A percentile compares a stretch with the other conserved stretches of the same genome.
phyloP scores from a whole-genome alignment of 2,113 vertebrate genomes.

The Dinomys branickii region DNA sequence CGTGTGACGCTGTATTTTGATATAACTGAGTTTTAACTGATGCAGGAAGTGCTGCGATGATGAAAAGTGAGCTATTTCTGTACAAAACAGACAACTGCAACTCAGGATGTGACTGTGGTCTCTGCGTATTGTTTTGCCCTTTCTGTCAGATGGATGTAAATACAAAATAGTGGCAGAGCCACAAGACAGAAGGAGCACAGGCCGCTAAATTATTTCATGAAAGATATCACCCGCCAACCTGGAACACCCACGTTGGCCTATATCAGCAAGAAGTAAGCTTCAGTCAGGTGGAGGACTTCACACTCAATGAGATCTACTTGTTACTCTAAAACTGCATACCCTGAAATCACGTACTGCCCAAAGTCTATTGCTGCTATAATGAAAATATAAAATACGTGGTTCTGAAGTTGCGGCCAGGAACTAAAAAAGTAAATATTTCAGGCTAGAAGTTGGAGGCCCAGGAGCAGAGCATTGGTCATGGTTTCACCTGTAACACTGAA shows the following conservation, averaged over 20 bases:
- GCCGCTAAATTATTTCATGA: not conserved
- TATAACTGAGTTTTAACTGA: not conserved
- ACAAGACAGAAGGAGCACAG: not conserved
- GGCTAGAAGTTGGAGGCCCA: not conserved
- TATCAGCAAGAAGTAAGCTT: not conserved
- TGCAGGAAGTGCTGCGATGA: not conserved
- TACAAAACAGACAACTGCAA: not conserved
- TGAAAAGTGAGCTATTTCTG: not conserved
- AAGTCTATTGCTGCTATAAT: not conserved
- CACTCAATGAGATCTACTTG: not conserved
- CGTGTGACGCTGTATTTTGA: not conserved
- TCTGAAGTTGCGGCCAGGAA: not conserved
- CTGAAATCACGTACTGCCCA: not conserved
- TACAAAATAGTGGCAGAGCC: not conserved
- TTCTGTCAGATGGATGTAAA: not conserved
- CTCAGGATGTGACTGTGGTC: not conserved
- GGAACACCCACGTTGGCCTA: not conserved
- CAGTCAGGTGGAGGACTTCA: not conserved
- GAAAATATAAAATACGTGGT: not conserved
- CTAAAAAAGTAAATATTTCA: not conserved
- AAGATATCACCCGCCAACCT: not conserved
- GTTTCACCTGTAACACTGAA: not conserved
- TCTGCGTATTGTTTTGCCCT: not conserved
- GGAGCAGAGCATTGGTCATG: not conserved
- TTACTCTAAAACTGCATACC: slow-evolving; percentile 18